Evolutionary conservation across 2,888 invertebrate genomes (phyloP).

Genomic region (Autographa pulchrina): DNA sequence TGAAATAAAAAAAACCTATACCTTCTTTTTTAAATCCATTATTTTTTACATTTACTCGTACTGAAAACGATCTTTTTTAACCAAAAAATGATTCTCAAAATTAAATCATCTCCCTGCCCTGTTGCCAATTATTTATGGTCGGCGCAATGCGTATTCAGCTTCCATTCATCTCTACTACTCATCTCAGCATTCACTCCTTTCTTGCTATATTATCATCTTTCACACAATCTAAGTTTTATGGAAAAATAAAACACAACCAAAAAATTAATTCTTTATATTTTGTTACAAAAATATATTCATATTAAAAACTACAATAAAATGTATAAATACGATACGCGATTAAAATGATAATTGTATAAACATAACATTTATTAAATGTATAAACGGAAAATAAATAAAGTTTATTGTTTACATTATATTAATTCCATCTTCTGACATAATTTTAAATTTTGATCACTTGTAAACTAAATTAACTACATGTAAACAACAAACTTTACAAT

Average conservation of each 20-base stretch:
- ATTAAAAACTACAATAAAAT: slow-evolving; percentile 49
- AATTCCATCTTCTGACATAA: slow-evolving; percentile 12
- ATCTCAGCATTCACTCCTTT: too few relatives aligned
- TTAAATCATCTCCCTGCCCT: too few relatives aligned
- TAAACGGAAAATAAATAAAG: slow-evolving; percentile 34
- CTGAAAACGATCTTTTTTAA: too few relatives aligned
- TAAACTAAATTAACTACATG: slow-evolving; percentile 24
- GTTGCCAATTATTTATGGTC: too few relatives aligned
- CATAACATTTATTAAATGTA: slow-evolving; percentile 12
- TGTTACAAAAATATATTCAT: slow-evolving; percentile 57
- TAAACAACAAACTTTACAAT: slow-evolving; percentile 6
- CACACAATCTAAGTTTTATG: too few relatives aligned
- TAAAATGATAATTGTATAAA: slow-evolving; percentile 51
- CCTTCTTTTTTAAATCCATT: too few relatives aligned
- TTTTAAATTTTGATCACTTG: background rate
- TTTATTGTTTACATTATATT: slow-evolving; percentile 22
- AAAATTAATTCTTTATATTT: slow-evolving; percentile 51
- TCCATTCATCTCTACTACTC: too few relatives aligned
- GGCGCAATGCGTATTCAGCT: too few relatives aligned
- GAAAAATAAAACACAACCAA: slow-evolving; percentile 29
- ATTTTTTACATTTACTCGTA: too few relatives aligned
- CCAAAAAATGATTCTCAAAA: too few relatives aligned
- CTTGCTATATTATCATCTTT: too few relatives aligned
- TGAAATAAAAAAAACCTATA: too few relatives aligned
- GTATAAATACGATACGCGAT: slow-evolving; percentile 54